Evolutionary conservation across 2,797 vertebrate genomes (phyloP), one percentile per base, ranked within the genome.

Genomic region (Urophycis tenuis): DNA sequence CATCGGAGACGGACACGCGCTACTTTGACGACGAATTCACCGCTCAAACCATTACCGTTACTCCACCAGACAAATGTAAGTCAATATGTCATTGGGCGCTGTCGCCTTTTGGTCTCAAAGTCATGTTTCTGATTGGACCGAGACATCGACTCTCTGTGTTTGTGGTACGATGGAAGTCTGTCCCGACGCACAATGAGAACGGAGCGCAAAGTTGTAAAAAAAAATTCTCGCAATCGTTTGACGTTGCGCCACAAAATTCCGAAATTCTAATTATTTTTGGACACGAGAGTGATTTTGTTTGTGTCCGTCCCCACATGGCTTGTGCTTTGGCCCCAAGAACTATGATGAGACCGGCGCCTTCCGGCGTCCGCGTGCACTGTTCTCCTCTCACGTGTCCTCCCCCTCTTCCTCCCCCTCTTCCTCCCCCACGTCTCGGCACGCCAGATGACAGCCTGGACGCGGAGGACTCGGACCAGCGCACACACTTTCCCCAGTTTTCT

Each of bases 11-110:
- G 0, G 97, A 98, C 88, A 98, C 97, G 0, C 93, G 97, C 77
- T 98, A 98, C 86, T 98, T 98, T 2, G 97, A 98, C 0, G 97
- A 97, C 0, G 97, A 98, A 84, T 98, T 98, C 93, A 98, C 97
- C 0, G 95, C 96, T 74, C 96, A 98, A 86, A 94, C 94, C 74
- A 98, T 98, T 84, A 98, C 96, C 34, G 93, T 98, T 88, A 98
- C 97, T 2, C 96, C 96, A 0, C 97, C 96, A 0, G 96, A 97
- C 84, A 94, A 95, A 88, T 97, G 96, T 98, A 88, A 96, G 96
- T 94, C 8, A 60, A 60, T 60, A 7, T n/a, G n/a, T 49, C 19
- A 49, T 49, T 60, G 53, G 9, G 53, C 25, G 53, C 6, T 1
- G 22, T 60, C n/a, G 7, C 53, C 1, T 67, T 64, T 12, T 6